These are phyloP conservation scores for Troglohyphantes excavatus DNA, from an alignment of 2,888 invertebrate genomes.

Conservation along the genomic window DNA sequence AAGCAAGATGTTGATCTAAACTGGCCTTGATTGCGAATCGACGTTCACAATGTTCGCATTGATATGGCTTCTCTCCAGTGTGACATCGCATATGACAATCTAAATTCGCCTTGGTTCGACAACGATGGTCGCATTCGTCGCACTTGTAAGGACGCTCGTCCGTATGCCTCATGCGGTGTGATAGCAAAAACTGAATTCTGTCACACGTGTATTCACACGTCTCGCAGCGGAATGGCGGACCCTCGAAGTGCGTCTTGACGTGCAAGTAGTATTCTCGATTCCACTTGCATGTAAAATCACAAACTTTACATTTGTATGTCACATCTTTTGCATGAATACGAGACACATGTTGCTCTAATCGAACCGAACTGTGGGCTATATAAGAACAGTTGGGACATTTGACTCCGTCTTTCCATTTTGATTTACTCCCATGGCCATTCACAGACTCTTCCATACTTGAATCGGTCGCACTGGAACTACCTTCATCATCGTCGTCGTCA, in stretches of 20 bases:
- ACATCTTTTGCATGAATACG: constrained; percentile 85
- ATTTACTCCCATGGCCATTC: constrained; percentile 49
- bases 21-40: constrained; percentile 86
- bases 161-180: constrained; percentile 86
- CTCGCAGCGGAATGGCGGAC: constrained; percentile 86
- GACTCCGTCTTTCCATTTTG: constrained; percentile 79
- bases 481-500: constrained; percentile 75
- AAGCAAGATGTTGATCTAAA: constrained; percentile 85
- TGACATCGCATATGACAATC: constrained; percentile 86
- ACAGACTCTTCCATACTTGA: constrained; percentile 46
- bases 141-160: constrained; percentile 84
- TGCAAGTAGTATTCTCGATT: constrained; percentile 86
- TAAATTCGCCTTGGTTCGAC: constrained; percentile 85
- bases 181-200: constrained; percentile 85
- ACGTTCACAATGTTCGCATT: constrained; percentile 85
- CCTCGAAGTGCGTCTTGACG: constrained; percentile 85
- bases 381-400: constrained; percentile 85
- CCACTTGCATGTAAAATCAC: constrained; percentile 86
- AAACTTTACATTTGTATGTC: constrained; percentile 86
- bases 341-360: constrained; percentile 85
- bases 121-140: constrained; percentile 85
- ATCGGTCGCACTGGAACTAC: constrained; percentile 64
- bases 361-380: constrained; percentile 84
- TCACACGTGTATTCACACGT: constrained; percentile 85
- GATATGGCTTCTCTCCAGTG: constrained; percentile 85